Conservation (phyloP, 2,113 vertebrate species). For the Syngnathus scovelli region DNA sequence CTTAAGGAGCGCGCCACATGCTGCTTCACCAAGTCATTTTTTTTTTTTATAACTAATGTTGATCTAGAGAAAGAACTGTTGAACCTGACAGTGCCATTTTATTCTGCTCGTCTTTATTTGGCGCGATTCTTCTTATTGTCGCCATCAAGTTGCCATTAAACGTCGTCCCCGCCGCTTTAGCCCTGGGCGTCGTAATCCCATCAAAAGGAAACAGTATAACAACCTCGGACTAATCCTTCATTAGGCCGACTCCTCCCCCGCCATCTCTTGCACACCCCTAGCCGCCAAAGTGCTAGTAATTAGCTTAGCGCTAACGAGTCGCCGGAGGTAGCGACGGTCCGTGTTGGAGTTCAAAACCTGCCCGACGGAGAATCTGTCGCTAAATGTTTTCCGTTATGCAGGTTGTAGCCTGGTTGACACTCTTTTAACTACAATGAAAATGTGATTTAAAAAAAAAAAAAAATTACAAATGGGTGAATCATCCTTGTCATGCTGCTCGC, state of each 20-base stretch:
- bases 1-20: not conserved
- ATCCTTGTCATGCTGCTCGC: conserved; percentile 9
- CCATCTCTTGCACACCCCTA: conserved; percentile 42
- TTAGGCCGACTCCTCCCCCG: conserved; percentile 64
- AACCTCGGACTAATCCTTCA: conserved; percentile 68
- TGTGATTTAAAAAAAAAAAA: no score
- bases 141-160: conserved; percentile 62
- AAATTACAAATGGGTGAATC: not conserved
- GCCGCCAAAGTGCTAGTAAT: conserved; percentile 52
- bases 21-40: not conserved
- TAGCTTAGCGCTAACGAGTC: conserved; percentile 61
- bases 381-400: conserved; percentile 1
- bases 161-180: conserved; percentile 39
- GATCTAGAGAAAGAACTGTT: not conserved
- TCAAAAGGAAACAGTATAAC: conserved; percentile 68
- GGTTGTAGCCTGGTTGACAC: not conserved
- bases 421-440: not conserved
- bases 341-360: conserved; percentile 35
- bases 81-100: conserved; percentile 3
- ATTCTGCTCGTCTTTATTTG: conserved; percentile 13
- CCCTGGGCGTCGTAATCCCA: conserved; percentile 62
- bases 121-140: conserved; percentile 57
- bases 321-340: conserved; percentile 55
- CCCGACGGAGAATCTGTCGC: conserved; percentile 16
- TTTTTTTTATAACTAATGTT: not conserved